Percentiles rank a stretch among this genome's conserved stretches.
phyloP scores from a whole-genome alignment of 2,113 vertebrate species.

The Plecotus auritus region DNA sequence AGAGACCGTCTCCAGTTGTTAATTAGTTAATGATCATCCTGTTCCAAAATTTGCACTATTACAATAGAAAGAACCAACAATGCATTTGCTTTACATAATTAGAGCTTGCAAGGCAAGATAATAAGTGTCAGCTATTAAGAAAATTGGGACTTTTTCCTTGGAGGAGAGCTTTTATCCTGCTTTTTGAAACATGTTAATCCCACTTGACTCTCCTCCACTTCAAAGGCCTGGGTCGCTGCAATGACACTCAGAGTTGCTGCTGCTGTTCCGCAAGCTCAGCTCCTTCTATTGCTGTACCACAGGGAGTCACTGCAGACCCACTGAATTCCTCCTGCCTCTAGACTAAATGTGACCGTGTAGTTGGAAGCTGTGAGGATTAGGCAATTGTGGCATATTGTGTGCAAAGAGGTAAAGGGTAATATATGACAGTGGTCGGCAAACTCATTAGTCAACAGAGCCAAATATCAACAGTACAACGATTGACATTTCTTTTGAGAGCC shows the following conservation, averaged over 20 bases:
- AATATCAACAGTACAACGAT: too few species aligned
- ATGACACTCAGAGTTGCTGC: not conserved
- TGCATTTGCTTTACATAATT: constrained; percentile 45
- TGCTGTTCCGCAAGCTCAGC: not conserved
- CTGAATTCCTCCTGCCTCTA: not conserved
- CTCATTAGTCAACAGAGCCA: too few species aligned
- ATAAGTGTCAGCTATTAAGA: constrained; percentile 45
- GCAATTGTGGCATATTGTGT: too few species aligned
- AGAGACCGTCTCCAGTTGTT: not conserved
- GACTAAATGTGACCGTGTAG: too few species aligned
- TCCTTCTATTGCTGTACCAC: not conserved
- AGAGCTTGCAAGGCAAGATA: constrained; percentile 42
- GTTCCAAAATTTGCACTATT: constrained; percentile 34
- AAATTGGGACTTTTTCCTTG: constrained; percentile 41
- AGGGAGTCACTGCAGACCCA: not conserved
- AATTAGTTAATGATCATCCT: constrained; percentile 14
- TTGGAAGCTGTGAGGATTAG: too few species aligned
- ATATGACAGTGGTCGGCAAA: too few species aligned
- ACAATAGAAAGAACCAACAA: constrained; percentile 1
- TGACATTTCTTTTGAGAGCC: too few species aligned
- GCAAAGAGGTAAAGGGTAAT: too few species aligned
- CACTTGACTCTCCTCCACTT: not conserved
- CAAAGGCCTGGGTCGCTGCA: constrained; percentile 21
- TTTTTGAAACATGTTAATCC: constrained; percentile 46
- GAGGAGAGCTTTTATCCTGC: constrained; percentile 30